Evolutionary conservation across 1,140 invertebrate genomes (phyloP), one percentile per base, ranked within the genome.

Genomic region (Catajapyx aquilonaris): DNA sequence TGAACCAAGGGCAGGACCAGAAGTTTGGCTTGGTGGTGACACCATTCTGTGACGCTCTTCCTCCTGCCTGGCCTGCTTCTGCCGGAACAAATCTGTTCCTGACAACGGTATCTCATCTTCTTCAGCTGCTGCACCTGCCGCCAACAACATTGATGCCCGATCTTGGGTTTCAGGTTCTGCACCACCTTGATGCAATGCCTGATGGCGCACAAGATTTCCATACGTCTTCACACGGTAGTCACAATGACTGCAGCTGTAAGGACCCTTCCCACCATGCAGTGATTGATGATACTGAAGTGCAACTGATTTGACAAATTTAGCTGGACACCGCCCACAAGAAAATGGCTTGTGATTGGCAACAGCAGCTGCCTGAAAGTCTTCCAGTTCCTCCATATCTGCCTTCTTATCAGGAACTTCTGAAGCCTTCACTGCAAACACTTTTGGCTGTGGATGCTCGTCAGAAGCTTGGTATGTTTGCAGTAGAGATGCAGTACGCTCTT

Each of bases 221-320:
- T 69, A 65, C 5, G 77, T 79, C 47, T 76, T 78, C 0, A 79
- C 77, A 20, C 72, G 69, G 53, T 86, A 90, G 49, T 77, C 75
- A 55, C 85, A 90, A 42, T 75, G 68, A n/a, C 69, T 66, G 49
- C 84, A 90, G 41, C 74, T 75, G 48, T 72, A 70, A 15, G 68
- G 62, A 17, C 70, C 71, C 15, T 68, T 64, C 1, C 72, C 67
- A 0, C 73, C 72, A 40, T 79, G 75, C 32, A 81, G 52, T 5
- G 68, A 69, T 48, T 68, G 60, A 44, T 86, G 81, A 48, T 78
- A 78, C 37, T 70, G 68, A 34, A 84, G 53, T 34, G 74, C 68
- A 35, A 71, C 63, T 38, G 62, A 56, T 57, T 80, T 71, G 44
- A 74, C 65, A 47, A 76, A 75, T 45, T 68, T 64, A 10, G 73